Base-by-base conservation (phyloP, 2,797 vertebrate species). In the Pangasius macronema region DNA sequence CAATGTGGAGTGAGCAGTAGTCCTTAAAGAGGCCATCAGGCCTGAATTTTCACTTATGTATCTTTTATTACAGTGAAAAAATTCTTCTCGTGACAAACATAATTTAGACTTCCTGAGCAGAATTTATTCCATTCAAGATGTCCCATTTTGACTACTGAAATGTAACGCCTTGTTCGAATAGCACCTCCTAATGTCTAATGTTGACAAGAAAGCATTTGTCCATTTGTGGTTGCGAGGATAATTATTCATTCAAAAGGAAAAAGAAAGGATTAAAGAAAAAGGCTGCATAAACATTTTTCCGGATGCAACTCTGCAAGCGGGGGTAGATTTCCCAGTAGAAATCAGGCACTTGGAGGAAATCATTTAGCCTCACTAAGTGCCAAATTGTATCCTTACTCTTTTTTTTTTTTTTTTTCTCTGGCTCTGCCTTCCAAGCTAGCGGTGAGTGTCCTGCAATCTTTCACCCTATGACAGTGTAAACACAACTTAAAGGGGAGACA, bases 251-350 rank as follows among this genome's bases (percentile, higher is more conserved):
- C 95, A 94, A 30, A 73, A 82, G 36, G 10, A n/a, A 86, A 57
- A 49, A 72, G 46, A 51, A 42, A 30, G 33, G 59, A 85, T 51
- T 73, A 79, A 83, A 95, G 95, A 61, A 82, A 87, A 84, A 73
- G 94, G 94, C 93, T 96, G 96, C 94, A 96, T 96, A 97, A 97
- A 97, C 96, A 97, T 97, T 96, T 96, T 97, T 96, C 96, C 96
- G 96, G 97, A 97, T 97, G 96, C 94, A 96, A 97, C 97, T 97
- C 97, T 96, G 96, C 93, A 95, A 96, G 95, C 95, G 94, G 96
- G 96, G 95, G 96, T 96, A 96, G 95, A 96, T 97, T 97, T 97
- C 97, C 97, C 97, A 97, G 96, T 96, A 97, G 96, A 97, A 97
- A 97, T 97, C 97, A 97, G 96, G 95, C 96, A 95, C 95, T 96